Evolutionary conservation across 2,888 invertebrate genomes (phyloP).

Genomic region (Platycheirus rosarum): DNA sequence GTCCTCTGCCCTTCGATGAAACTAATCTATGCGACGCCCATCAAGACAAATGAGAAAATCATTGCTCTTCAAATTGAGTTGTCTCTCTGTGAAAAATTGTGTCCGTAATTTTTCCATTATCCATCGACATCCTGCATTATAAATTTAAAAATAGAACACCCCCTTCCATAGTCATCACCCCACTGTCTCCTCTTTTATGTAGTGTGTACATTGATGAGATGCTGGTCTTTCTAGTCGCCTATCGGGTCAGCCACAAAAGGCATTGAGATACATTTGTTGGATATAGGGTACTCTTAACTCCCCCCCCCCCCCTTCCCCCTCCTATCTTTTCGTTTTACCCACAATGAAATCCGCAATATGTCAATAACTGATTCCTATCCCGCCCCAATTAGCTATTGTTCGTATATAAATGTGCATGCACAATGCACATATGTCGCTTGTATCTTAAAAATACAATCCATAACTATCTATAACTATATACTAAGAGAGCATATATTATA

Average conservation of each 20-base stretch:
- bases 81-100: conserved; percentile 57
- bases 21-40: conserved; percentile 39
- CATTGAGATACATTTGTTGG: conserved; percentile 14
- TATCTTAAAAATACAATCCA: conserved; percentile 35
- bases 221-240: conserved; percentile 1
- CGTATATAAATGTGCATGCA: conserved; percentile 22
- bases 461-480: background rate
- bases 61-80: conserved; percentile 51
- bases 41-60: conserved; percentile 57
- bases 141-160: conserved; percentile 33
- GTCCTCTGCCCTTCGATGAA: background rate
- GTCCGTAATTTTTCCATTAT: conserved; percentile 42
- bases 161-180: background rate
- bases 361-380: conserved; percentile 65
- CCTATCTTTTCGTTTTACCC: conserved; percentile 10
- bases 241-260: conserved; percentile 46
- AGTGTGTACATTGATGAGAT: conserved; percentile 9
- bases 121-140: conserved; percentile 47
- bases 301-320: no score
- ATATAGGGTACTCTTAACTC: background rate
- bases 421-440: background rate
- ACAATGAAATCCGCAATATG: conserved; percentile 68
- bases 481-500: conserved; percentile 32
- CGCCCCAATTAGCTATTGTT: conserved; percentile 64
- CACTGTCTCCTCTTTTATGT: background rate